A percentile compares a stretch with the other conserved stretches of the same genome.
Evolutionary conservation across 2,113 vertebrate genomes (phyloP).

Genomic region (Notiomystis cincta): DNA sequence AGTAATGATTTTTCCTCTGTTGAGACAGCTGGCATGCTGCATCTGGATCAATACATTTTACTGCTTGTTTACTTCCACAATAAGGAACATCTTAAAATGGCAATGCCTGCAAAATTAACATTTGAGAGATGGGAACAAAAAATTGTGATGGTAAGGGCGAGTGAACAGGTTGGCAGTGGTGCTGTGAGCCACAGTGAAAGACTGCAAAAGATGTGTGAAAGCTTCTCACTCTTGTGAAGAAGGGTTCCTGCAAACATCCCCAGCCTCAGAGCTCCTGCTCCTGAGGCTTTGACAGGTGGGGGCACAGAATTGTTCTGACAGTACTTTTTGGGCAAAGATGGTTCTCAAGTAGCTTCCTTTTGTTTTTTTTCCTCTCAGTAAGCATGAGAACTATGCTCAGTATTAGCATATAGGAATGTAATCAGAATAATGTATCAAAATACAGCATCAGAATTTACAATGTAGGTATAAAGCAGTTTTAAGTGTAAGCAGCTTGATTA

Average conservation of each 20-base stretch:
- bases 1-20: not conserved
- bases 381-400: accelerated
- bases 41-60: not conserved
- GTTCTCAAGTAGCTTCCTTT: not conserved
- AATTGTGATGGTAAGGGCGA: not conserved
- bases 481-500: not conserved
- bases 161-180: not conserved
- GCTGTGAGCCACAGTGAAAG: not conserved
- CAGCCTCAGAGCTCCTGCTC: not conserved
- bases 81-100: not conserved
- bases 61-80: not conserved
- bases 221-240: not conserved
- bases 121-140: not conserved
- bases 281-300: not conserved
- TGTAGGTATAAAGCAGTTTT: not conserved
- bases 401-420: not conserved
- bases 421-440: no score
- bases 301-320: not conserved
- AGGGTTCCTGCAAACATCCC: not conserved
- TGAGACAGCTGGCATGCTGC: not conserved
- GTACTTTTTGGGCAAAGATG: not conserved
- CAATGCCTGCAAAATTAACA: not conserved
- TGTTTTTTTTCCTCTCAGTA: not conserved
- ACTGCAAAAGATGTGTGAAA: not conserved
- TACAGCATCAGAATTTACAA: not conserved